Conservation (phyloP, 2,797 vertebrate genomes). For the Steatocranus sp. region DNA sequence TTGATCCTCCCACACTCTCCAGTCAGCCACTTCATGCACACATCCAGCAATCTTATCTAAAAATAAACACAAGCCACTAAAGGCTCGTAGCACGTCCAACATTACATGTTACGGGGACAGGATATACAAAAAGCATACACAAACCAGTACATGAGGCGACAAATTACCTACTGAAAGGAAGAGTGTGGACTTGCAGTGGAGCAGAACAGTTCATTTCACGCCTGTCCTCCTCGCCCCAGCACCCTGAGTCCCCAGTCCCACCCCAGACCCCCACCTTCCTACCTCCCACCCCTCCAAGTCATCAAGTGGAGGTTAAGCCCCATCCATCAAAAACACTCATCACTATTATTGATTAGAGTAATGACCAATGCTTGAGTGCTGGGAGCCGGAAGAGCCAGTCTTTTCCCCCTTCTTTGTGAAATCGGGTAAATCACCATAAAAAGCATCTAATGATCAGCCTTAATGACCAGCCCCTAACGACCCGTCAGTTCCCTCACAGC, state of each 20-base stretch:
- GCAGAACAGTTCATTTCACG: slow-evolving; percentile 85
- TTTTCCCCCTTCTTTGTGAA: slow-evolving; percentile 32
- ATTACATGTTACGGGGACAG: slow-evolving; percentile 1
- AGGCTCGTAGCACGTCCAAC: slow-evolving; percentile 10
- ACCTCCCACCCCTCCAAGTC: slow-evolving; percentile 32
- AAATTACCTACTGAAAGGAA: slow-evolving; percentile 77
- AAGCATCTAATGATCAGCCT: slow-evolving; percentile 71
- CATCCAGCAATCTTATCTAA: slow-evolving; percentile 33
- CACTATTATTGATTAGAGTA: slow-evolving; percentile 67
- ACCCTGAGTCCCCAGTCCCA: slow-evolving; percentile 14
- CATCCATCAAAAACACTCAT: slow-evolving; percentile 66
- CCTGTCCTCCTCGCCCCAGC: slow-evolving; percentile 76
- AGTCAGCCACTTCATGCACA: slow-evolving; percentile 8
- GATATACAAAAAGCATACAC: slow-evolving; percentile 30
- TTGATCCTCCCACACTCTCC: slow-evolving; percentile 9
- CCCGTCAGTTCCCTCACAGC: slow-evolving; percentile 55
- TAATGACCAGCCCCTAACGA: slow-evolving; percentile 66
- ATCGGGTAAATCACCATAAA: slow-evolving; percentile 62
- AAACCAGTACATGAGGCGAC: slow-evolving; percentile 71
- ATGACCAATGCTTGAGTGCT: slow-evolving; percentile 24
- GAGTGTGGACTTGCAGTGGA: slow-evolving; percentile 70
- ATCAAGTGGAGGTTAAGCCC: slow-evolving; percentile 54
- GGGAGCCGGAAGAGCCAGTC: slow-evolving; percentile 6
- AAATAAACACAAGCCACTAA: slow-evolving; percentile 38
- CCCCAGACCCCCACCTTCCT: background rate